Base-by-base conservation (phyloP, 1,140 invertebrate genomes). In the Caenorhabditis inopinata region DNA sequence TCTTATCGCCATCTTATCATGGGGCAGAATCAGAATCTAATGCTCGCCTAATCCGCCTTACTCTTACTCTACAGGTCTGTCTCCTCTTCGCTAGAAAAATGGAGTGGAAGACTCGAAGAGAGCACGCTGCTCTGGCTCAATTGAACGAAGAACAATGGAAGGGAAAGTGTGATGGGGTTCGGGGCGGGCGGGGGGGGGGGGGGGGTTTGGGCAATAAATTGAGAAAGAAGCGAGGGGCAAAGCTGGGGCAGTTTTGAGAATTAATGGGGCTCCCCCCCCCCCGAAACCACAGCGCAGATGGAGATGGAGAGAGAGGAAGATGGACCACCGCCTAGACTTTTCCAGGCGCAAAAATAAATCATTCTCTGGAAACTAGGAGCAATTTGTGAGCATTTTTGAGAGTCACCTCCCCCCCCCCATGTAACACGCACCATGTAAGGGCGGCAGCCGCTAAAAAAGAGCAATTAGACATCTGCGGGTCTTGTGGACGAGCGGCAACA, bases 401-500 rank as follows among this genome's bases (percentile, higher is more conserved):
- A n/a, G n/a, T n/a, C n/a, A n/a, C n/a, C n/a, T n/a, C n/a, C n/a
- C n/a, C n/a, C n/a, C n/a, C n/a, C n/a, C n/a, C n/a, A n/a, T n/a
- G n/a, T n/a, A n/a, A n/a, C n/a, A n/a, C n/a, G n/a, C n/a, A n/a
- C n/a, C n/a, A n/a, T n/a, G n/a, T n/a, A n/a, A n/a, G n/a, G n/a
- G n/a, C n/a, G n/a, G n/a, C n/a, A n/a, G n/a, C n/a, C n/a, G n/a
- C n/a, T n/a, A n/a, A n/a, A n/a, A n/a, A n/a, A n/a, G n/a, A 32
- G 51, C 51, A 58, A 58, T 58, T 58, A 58, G 35, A 25, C 51
- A 58, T 58, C 25, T 58, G 51, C 18, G 46, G 4, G 46, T 58
- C 35, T 58, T 58, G 51, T 58, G n/a, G n/a, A n/a, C n/a, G n/a
- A n/a, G n/a, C 51, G 51, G 51, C 51, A 58, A 32, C 51, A 58